Percentiles rank a stretch among this genome's conserved stretches.
Evolutionary conservation across 2,888 invertebrate species (phyloP).

Genomic region (Gibbula magus): DNA sequence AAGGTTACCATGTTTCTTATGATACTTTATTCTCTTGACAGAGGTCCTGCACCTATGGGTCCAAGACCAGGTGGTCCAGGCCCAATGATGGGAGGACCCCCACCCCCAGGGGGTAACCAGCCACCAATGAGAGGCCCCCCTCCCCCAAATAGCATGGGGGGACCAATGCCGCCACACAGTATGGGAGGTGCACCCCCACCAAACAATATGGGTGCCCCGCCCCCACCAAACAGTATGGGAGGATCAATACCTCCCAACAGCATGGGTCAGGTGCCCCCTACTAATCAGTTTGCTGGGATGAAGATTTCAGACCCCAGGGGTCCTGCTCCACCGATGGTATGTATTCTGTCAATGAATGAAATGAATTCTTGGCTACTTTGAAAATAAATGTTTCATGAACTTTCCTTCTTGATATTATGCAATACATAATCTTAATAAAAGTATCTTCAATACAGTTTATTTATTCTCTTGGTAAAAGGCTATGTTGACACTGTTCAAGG

Average conservation of each 20-base stretch:
- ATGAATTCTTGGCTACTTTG: not conserved
- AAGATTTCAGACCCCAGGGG: not conserved
- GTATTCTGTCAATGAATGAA: not conserved
- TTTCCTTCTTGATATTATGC: not conserved
- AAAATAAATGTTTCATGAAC: too few species aligned
- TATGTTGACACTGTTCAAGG: not conserved
- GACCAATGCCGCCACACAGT: constrained; percentile 33
- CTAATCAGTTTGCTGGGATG: constrained; percentile 27
- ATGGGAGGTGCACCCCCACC: constrained; percentile 34
- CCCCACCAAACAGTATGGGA: constrained; percentile 35
- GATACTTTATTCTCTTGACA: not conserved
- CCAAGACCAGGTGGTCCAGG: constrained; percentile 1
- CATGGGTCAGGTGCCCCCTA: not conserved
- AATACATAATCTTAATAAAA: not conserved
- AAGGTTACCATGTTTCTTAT: too few species aligned
- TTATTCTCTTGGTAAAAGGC: not conserved
- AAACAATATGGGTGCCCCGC: constrained; percentile 33
- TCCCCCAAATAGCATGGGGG: not conserved
- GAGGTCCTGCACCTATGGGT: constrained; percentile 23
- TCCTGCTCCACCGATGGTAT: not conserved
- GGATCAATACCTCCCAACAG: not conserved
- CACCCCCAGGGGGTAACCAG: constrained; percentile 11
- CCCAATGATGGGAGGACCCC: constrained; percentile 26
- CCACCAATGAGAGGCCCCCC: constrained; percentile 27
- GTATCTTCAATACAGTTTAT: too few species aligned